These are phyloP conservation scores for Steinernema khuongi DNA, from an alignment of 1,140 invertebrate species.

Conservation along the genomic window DNA sequence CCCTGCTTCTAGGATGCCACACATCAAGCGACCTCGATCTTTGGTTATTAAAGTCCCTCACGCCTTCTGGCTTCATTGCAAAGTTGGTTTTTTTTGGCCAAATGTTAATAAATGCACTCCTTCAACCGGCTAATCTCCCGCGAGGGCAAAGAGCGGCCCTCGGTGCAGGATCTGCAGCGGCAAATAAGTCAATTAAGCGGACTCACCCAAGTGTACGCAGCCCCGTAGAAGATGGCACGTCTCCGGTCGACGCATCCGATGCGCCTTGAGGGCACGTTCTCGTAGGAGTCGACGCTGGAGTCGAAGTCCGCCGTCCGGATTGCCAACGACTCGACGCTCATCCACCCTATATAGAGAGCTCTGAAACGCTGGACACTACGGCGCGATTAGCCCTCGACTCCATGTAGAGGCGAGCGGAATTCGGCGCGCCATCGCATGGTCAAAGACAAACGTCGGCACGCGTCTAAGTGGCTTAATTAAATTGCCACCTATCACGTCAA, in stretches of 20 bases:
- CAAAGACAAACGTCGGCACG: constrained; percentile 8
- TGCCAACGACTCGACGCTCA: constrained; percentile 10
- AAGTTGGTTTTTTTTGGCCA: no score
- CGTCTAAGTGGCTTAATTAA: constrained; percentile 3
- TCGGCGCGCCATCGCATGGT: neutral
- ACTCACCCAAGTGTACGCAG: constrained; percentile 13
- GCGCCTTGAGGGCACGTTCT: neutral
- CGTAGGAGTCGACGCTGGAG: neutral
- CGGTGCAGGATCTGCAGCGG: neutral
- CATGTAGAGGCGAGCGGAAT: no score
- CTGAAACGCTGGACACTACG: neutral
- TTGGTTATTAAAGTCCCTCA: no score
- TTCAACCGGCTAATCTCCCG: no score
- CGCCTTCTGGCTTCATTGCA: no score
- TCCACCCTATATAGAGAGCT: neutral
- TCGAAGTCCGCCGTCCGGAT: neutral
- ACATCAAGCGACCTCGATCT: no score
- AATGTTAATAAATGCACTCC: no score
- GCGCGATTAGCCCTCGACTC: neutral
- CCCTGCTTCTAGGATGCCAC: no score
- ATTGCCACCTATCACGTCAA: neutral
- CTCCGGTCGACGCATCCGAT: neutral
- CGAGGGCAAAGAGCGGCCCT: neutral
- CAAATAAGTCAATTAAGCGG: neutral
- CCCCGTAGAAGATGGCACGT: neutral